These are phyloP conservation scores for Matsumurasca onukii DNA, from an alignment of 1,140 invertebrate species.

Conservation along the genomic window DNA sequence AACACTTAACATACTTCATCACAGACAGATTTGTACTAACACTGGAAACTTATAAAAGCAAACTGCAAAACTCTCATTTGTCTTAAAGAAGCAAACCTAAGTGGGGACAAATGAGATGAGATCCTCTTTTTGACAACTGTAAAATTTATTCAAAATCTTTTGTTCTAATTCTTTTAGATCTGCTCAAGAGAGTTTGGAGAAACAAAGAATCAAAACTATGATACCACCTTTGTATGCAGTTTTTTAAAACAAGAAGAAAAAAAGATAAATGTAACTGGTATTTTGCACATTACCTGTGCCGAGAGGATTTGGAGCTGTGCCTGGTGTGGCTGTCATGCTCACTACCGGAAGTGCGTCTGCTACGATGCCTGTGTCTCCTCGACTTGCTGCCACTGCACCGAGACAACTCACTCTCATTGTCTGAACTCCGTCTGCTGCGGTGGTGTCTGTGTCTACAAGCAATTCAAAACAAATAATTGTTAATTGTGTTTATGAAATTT, in stretches of 20 bases:
- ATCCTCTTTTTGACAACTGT: too few relatives aligned
- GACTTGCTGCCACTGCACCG: slow-evolving; percentile 63
- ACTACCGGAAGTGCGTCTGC: slow-evolving; percentile 31
- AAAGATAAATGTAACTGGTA: too few relatives aligned
- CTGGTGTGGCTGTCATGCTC: slow-evolving; percentile 30
- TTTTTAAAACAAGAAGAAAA: neutral
- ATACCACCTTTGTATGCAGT: neutral
- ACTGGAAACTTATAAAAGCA: too few relatives aligned
- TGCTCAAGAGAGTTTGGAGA: slow-evolving; percentile 1
- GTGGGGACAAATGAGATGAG: too few relatives aligned
- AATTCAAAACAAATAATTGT: slow-evolving; percentile 12
- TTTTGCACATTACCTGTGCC: too few relatives aligned
- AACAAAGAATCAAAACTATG: neutral
- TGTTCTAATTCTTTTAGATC: too few relatives aligned
- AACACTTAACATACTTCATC: too few relatives aligned
- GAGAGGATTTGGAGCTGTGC: slow-evolving; percentile 24
- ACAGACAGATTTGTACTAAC: too few relatives aligned
- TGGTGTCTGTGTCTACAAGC: slow-evolving; percentile 64
- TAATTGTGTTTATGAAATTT: slow-evolving; percentile 8
- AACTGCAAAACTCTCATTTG: too few relatives aligned
- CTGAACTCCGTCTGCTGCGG: slow-evolving; percentile 76
- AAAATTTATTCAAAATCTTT: too few relatives aligned
- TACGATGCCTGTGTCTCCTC: slow-evolving; percentile 34
- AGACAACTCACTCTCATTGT: slow-evolving; percentile 86
- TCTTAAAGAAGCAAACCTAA: too few relatives aligned